Conservation (phyloP, 1,140 invertebrate species). For the Trichomalopsis sarcophagae region DNA sequence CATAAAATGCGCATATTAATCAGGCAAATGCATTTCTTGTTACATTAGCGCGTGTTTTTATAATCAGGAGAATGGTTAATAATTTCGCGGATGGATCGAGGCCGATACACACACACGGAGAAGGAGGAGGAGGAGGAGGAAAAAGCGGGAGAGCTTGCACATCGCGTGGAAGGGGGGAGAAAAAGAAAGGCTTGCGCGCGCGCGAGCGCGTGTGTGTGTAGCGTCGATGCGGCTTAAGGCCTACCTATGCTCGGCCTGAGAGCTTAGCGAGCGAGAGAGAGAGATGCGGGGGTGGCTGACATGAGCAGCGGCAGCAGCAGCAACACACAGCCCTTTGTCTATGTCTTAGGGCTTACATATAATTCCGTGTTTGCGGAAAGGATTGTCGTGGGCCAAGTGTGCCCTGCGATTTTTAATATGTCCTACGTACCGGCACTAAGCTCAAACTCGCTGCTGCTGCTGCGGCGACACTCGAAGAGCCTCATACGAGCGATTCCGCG, state of each 20-base stretch:
- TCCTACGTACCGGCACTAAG: conserved; percentile 46
- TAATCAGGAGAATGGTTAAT: conserved; percentile 41
- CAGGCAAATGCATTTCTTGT: conserved; percentile 45
- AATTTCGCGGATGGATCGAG: conserved; percentile 32
- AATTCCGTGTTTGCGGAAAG: conserved; percentile 74
- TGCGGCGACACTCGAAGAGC: neutral
- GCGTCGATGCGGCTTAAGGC: conserved; percentile 70
- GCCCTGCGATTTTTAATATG: conserved; percentile 71
- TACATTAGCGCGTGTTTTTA: conserved; percentile 29
- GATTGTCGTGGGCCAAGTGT: conserved; percentile 60
- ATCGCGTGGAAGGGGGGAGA: neutral
- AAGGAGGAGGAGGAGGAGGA: neutral
- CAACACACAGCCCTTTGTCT: conserved; percentile 68
- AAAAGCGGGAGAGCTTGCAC: conserved; percentile 23
- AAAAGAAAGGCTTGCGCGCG: conserved; percentile 17
- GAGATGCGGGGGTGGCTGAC: neutral
- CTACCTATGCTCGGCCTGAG: conserved; percentile 66
- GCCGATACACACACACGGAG: neutral
- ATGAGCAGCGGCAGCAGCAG: conserved; percentile 43
- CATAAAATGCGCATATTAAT: conserved; percentile 44
- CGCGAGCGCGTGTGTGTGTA: conserved; percentile 53
- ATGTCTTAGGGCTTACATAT: conserved; percentile 74
- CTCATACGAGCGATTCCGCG: conserved; percentile 11
- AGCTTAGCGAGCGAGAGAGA: conserved; percentile 63
- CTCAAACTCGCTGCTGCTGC: neutral